Evolutionary conservation across 2,113 vertebrate species (phyloP).

Genomic region (Silurus glanis): DNA sequence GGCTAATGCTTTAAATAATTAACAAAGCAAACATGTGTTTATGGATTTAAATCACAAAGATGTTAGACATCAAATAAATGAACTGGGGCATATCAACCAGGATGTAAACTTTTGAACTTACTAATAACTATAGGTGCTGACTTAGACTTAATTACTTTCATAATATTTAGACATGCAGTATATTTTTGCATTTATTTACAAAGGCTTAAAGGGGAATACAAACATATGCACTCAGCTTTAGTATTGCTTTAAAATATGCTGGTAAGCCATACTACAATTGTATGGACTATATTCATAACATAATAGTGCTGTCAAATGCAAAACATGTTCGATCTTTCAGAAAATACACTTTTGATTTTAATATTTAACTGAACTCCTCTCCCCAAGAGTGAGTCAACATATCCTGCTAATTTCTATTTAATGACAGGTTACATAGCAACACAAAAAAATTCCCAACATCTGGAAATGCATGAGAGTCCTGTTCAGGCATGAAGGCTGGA

Average conservation of each 20-base stretch:
- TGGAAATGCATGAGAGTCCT: slow-evolving; percentile 30
- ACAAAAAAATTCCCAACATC: slow-evolving; percentile 7
- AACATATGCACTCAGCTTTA: background rate
- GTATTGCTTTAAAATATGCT: background rate
- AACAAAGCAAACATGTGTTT: background rate
- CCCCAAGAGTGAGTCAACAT: slow-evolving; percentile 8
- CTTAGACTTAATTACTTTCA: background rate
- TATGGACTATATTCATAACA: background rate
- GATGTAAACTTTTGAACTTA: slow-evolving; percentile 3
- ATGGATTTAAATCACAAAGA: background rate
- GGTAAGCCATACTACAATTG: background rate
- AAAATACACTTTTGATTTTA: background rate
- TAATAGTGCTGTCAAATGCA: background rate
- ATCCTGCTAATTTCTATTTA: slow-evolving; percentile 4
- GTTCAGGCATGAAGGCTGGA: slow-evolving; percentile 33
- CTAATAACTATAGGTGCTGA: background rate
- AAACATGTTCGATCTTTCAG: background rate
- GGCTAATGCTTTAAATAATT: background rate
- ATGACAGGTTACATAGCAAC: slow-evolving; percentile 38
- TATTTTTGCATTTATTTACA: background rate
- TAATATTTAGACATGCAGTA: slow-evolving; percentile 6
- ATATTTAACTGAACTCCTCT: background rate
- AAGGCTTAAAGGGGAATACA: background rate
- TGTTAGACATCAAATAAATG: background rate
- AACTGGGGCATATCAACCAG: background rate